Percentiles rank a stretch among this genome's conserved stretches.
These are phyloP conservation scores for Guaruba guarouba DNA, from an alignment of 2,113 vertebrate genomes.

Conservation along the genomic window DNA sequence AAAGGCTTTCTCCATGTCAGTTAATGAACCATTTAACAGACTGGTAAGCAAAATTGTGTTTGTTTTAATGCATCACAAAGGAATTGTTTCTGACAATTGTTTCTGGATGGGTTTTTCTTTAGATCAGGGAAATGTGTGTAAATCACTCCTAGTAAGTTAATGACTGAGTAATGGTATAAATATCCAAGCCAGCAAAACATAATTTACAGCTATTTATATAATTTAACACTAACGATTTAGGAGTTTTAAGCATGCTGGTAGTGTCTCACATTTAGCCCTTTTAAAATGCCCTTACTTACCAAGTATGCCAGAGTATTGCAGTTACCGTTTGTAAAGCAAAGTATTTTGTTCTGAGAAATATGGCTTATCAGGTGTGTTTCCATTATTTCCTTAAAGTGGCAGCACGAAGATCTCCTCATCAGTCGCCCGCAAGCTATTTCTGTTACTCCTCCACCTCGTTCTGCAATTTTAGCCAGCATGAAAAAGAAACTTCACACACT, in stretches of 20 bases:
- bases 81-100: background rate
- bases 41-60: background rate
- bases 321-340: background rate
- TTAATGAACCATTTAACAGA: background rate
- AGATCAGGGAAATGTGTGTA: background rate
- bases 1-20: background rate
- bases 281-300: background rate
- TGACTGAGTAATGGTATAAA: background rate
- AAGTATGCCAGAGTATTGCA: background rate
- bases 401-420: constrained; percentile 94
- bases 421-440: constrained; percentile 87
- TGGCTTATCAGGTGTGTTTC: background rate
- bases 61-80: background rate
- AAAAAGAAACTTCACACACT: constrained; percentile 98
- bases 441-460: constrained; percentile 88
- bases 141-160: background rate
- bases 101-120: background rate
- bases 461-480: constrained; percentile 93
- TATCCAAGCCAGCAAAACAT: background rate
- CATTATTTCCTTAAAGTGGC: constrained; percentile 82
- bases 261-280: rapidly evolving
- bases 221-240: background rate
- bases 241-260: background rate
- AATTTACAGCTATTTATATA: background rate
- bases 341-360: background rate